These are phyloP conservation scores for Canis aureus DNA, from an alignment of 2,113 vertebrate genomes.

Conservation along the genomic window DNA sequence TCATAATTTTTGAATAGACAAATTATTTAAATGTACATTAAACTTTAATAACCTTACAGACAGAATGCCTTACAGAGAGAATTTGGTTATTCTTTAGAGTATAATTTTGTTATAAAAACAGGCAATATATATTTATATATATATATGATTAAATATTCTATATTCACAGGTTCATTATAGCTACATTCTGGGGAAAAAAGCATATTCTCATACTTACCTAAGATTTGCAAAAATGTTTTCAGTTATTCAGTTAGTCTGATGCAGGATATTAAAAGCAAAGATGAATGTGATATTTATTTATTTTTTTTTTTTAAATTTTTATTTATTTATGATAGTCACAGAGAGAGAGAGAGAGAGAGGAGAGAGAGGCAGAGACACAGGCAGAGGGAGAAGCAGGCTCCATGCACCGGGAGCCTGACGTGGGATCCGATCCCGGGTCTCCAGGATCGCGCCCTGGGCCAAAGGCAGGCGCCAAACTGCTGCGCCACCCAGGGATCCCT, in stretches of 20 bases:
- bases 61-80: not conserved
- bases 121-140: not conserved
- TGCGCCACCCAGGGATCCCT: not conserved
- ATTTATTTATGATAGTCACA: no score
- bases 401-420: no score
- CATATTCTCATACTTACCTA: not conserved
- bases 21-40: not conserved
- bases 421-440: no score
- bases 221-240: not conserved
- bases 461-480: no score
- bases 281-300: not conserved
- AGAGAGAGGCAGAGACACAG: no score
- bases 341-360: no score
- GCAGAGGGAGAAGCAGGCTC: no score
- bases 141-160: not conserved
- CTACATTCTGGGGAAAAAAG: not conserved
- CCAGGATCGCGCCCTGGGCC: no score
- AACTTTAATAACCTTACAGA: not conserved
- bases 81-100: not conserved
- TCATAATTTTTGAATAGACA: not conserved
- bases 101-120: not conserved
- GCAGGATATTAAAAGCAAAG: not conserved
- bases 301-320: no score
- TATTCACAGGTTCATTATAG: not conserved
- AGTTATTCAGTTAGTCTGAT: not conserved